These are phyloP conservation scores for Slavum lentiscoides DNA, from an alignment of 2,888 invertebrate genomes.

Conservation along the genomic window DNA sequence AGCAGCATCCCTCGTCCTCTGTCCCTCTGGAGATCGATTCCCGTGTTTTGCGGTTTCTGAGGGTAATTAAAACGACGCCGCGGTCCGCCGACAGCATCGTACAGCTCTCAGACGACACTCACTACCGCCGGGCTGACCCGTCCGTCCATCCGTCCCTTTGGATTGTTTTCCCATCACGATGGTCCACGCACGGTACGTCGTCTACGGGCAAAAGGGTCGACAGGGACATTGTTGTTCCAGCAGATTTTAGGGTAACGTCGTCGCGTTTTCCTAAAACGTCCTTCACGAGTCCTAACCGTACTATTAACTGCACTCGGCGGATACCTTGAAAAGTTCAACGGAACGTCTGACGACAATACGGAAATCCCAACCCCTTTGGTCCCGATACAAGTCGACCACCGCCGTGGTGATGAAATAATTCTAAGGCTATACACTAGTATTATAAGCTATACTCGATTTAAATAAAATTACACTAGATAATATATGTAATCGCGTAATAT, in stretches of 20 bases:
- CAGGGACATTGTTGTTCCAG: conserved; percentile 26
- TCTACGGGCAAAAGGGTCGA: conserved; percentile 14
- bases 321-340: conserved; percentile 32
- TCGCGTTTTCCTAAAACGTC: conserved; percentile 23
- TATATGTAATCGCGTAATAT: too few species aligned
- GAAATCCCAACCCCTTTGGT: conserved; percentile 11
- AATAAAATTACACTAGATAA: too few species aligned
- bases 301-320: conserved; percentile 47
- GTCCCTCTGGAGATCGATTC: conserved; percentile 33
- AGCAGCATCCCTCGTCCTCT: background rate
- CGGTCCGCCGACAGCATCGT: background rate
- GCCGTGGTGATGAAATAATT: too few species aligned
- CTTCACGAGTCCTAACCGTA: conserved; percentile 20
- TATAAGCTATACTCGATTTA: too few species aligned
- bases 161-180: background rate
- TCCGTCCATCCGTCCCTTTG: background rate
- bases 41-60: conserved; percentile 44
- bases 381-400: background rate
- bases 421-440: too few species aligned
- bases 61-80: conserved; percentile 47
- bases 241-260: conserved; percentile 29
- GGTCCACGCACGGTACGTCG: background rate
- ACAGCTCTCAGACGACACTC: conserved; percentile 1
- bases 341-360: conserved; percentile 21
- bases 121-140: background rate